Conservation (phyloP, 1,140 invertebrate species). For the Scylla paramamosain region DNA sequence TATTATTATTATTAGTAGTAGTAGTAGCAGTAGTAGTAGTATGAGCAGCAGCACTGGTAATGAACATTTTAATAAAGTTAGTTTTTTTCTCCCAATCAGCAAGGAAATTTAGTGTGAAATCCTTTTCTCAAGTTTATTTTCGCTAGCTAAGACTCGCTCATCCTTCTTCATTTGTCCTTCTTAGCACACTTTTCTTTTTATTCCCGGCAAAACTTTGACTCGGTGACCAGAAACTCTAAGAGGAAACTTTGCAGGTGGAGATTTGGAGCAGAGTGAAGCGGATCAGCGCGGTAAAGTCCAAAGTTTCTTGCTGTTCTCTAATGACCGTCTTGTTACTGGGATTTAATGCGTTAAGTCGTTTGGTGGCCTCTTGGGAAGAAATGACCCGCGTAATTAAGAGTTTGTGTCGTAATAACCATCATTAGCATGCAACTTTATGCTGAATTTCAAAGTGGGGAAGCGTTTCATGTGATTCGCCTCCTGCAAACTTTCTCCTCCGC, state of each 20-base stretch:
- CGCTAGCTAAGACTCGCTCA: neutral
- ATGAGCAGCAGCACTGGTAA: too few species aligned
- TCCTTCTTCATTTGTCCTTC: neutral
- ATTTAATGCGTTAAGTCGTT: neutral
- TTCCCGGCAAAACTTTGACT: neutral
- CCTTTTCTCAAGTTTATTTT: neutral
- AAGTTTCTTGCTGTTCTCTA: slow-evolving; percentile 14
- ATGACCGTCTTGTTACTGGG: slow-evolving; percentile 2
- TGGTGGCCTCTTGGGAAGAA: neutral
- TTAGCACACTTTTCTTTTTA: slow-evolving; percentile 2
- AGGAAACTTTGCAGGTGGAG: neutral
- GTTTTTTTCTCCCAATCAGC: neutral
- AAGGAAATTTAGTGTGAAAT: slow-evolving; percentile 3
- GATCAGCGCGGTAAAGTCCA: neutral
- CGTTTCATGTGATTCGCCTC: neutral
- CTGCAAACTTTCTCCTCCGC: neutral
- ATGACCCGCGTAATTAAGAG: slow-evolving; percentile 11
- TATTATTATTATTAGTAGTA: too few species aligned
- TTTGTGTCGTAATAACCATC: neutral
- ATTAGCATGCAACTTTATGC: slow-evolving; percentile 2
- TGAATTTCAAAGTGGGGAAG: neutral
- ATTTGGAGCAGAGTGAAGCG: neutral
- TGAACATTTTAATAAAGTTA: neutral
- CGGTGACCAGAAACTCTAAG: neutral
- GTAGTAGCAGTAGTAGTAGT: too few species aligned